Conservation (phyloP, 92 coral and sea anemone genomes). For the Pocillopora grandis region DNA sequence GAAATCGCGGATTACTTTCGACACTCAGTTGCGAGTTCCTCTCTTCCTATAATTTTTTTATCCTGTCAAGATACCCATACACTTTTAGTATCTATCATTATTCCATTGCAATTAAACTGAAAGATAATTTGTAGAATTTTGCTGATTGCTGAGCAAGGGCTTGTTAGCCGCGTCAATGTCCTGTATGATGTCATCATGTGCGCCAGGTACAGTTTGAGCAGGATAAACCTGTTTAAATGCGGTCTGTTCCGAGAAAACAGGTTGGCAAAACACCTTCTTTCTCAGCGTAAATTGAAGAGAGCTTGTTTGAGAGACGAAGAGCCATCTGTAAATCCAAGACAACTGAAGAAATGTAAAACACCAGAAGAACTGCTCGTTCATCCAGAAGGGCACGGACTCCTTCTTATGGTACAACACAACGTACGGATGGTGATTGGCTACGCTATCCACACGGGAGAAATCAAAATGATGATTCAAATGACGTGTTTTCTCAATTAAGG, state of each 20-base stretch:
- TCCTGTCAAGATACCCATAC: too few relatives aligned
- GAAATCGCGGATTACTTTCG: too few relatives aligned
- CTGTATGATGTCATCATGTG: too few relatives aligned
- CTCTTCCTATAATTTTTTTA: too few relatives aligned
- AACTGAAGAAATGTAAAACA: conserved; percentile 49
- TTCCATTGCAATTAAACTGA: too few relatives aligned
- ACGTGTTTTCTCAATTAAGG: conserved; percentile 28
- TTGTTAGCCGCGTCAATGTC: too few relatives aligned
- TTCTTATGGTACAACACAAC: conserved; percentile 45
- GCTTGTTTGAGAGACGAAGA: conserved; percentile 35
- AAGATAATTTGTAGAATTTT: too few relatives aligned
- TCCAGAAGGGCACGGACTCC: conserved; percentile 51
- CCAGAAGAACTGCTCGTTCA: conserved; percentile 57
- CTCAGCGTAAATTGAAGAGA: conserved; percentile 24
- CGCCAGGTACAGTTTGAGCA: background rate
- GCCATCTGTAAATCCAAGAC: conserved; percentile 59
- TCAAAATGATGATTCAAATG: conserved; percentile 29
- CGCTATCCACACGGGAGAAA: conserved; percentile 37
- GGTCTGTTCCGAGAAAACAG: conserved; percentile 24
- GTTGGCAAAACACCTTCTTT: conserved; percentile 40
- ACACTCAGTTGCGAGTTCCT: too few relatives aligned
- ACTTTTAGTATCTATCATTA: too few relatives aligned
- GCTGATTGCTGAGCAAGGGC: too few relatives aligned
- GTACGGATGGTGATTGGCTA: conserved; percentile 33
- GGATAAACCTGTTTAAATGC: conserved; percentile 26